Percentiles rank a stretch among this genome's conserved stretches.
Conservation (phyloP, 2,797 vertebrate genomes). For the Sebastes minor region DNA sequence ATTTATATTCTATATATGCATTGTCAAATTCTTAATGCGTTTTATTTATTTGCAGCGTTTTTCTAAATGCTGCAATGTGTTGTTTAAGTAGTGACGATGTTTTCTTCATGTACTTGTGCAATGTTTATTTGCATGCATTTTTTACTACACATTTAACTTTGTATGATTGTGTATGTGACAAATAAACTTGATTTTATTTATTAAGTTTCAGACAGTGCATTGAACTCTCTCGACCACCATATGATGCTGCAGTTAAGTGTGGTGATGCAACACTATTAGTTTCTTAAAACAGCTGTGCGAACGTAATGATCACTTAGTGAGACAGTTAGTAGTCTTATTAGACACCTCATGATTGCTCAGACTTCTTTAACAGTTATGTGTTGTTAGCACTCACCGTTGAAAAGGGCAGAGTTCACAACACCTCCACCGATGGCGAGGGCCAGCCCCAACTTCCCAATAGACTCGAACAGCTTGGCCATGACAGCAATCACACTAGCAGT, state of each 20-base stretch:
- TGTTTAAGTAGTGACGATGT: neutral
- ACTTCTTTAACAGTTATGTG: neutral
- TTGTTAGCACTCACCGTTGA: conserved; percentile 87
- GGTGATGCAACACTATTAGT: neutral
- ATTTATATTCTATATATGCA: neutral
- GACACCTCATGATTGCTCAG: neutral
- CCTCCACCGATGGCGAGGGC: conserved; percentile 91
- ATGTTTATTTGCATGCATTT: neutral
- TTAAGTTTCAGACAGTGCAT: neutral
- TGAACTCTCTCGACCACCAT: neutral
- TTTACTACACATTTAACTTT: neutral
- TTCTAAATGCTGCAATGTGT: neutral
- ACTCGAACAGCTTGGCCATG: conserved; percentile 92
- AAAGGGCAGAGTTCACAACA: conserved; percentile 94
- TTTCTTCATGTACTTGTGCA: neutral
- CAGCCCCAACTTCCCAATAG: conserved; percentile 93
- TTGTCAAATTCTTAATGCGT: neutral
- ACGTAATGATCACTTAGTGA: neutral
- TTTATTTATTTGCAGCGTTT: neutral
- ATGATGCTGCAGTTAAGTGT: neutral
- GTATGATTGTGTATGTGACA: no score
- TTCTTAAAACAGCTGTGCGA: neutral
- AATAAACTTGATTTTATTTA: neutral
- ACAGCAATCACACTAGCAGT: conserved; percentile 38
- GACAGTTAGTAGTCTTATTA: neutral